These are phyloP conservation scores for Drosophila mauritiana DNA, from an alignment of 1,140 invertebrate genomes.

Conservation along the genomic window DNA sequence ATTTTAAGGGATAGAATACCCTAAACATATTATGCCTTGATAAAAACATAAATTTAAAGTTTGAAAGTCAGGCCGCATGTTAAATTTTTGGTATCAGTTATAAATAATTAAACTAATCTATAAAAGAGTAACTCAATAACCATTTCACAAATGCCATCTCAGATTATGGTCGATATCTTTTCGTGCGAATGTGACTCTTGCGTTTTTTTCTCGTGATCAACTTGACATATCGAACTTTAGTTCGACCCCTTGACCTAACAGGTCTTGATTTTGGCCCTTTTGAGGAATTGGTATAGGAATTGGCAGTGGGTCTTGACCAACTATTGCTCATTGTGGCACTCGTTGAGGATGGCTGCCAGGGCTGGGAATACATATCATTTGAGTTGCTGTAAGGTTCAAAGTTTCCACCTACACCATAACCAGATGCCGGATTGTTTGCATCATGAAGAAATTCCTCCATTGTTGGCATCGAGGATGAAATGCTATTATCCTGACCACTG, in stretches of 20 bases:
- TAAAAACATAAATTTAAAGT: too few relatives aligned
- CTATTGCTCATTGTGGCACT: slow-evolving; percentile 3
- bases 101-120: slow-evolving; percentile 19
- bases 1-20: too few relatives aligned
- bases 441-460: slow-evolving; percentile 56
- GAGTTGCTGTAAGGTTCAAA: slow-evolving; percentile 38
- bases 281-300: slow-evolving; percentile 5
- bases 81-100: neutral
- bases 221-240: slow-evolving; percentile 58
- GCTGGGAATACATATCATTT: slow-evolving; percentile 9
- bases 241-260: neutral
- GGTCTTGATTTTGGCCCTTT: slow-evolving; percentile 18
- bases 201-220: slow-evolving; percentile 61
- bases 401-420: neutral
- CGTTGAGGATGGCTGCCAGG: slow-evolving; percentile 28
- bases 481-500: slow-evolving; percentile 51
- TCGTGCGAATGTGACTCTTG: slow-evolving; percentile 63
- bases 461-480: slow-evolving; percentile 41
- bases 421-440: neutral
- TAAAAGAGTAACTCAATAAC: slow-evolving; percentile 2
- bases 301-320: slow-evolving; percentile 19
- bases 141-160: neutral
- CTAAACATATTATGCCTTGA: too few relatives aligned
- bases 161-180: slow-evolving; percentile 55
- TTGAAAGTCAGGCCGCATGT: too few relatives aligned